These are phyloP conservation scores for Tachypleus tridentatus DNA, from an alignment of 1,140 invertebrate genomes.

Conservation along the genomic window DNA sequence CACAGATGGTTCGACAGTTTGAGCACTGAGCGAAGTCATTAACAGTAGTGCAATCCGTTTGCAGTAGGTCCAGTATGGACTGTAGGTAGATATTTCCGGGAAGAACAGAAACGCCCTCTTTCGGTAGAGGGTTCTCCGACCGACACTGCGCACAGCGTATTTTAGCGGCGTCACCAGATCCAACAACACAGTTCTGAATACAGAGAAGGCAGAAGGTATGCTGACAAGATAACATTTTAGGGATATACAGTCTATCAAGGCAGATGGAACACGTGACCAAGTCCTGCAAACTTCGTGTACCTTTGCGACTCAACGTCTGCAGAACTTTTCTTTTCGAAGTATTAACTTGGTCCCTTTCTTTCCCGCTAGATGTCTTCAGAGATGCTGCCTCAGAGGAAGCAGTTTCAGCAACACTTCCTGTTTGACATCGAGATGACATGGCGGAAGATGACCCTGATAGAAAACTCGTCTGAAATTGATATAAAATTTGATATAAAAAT, in stretches of 20 bases:
- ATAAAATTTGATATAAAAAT: too few relatives aligned
- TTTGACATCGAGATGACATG: too few relatives aligned
- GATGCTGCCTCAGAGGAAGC: too few relatives aligned
- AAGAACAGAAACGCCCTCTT: constrained; percentile 32
- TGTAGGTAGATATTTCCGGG: constrained; percentile 46
- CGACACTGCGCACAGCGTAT: constrained; percentile 23
- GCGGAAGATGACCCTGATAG: too few relatives aligned
- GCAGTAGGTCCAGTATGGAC: constrained; percentile 38
- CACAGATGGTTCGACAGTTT: background rate
- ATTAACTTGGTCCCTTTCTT: too few relatives aligned
- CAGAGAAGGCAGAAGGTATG: constrained; percentile 59
- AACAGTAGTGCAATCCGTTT: background rate
- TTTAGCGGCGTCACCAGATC: background rate
- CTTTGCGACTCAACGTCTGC: background rate
- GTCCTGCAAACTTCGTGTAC: constrained; percentile 40
- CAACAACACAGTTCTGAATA: constrained; percentile 39
- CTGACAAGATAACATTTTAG: constrained; percentile 58
- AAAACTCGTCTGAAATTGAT: too few relatives aligned
- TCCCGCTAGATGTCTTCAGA: too few relatives aligned
- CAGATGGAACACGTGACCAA: constrained; percentile 57
- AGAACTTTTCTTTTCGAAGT: background rate
- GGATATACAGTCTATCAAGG: constrained; percentile 48
- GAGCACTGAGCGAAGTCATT: background rate
- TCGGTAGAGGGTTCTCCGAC: constrained; percentile 13
- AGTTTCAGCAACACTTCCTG: too few relatives aligned